Percentiles rank a stretch among this genome's conserved stretches.
Conservation (phyloP, 2,113 vertebrate species). For the Austrofundulus limnaeus region DNA sequence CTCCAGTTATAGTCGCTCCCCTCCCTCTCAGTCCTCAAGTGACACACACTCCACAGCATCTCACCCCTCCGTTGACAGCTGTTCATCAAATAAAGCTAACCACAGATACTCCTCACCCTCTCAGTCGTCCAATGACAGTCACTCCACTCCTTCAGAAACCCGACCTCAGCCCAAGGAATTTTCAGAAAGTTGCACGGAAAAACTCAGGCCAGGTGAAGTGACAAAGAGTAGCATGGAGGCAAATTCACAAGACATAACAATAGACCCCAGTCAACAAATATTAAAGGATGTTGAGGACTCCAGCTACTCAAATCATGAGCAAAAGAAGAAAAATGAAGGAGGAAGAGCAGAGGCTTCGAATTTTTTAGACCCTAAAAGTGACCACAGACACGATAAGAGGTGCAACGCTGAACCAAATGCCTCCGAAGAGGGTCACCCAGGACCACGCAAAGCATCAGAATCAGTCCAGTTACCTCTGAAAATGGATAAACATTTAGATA, state of each 20-base stretch:
- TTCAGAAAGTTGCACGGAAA: conserved; percentile 77
- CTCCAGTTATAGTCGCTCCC: conserved; percentile 76
- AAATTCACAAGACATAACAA: conserved; percentile 43
- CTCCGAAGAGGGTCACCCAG: conserved; percentile 83
- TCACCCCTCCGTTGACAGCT: conserved; percentile 29
- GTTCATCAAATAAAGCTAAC: conserved; percentile 23
- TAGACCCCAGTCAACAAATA: conserved; percentile 58
- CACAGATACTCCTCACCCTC: conserved; percentile 64
- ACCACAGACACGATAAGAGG: conserved; percentile 79
- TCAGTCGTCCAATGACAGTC: conserved; percentile 75
- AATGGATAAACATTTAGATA: conserved; percentile 79
- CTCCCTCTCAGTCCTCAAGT: conserved; percentile 72
- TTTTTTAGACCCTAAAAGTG: conserved; percentile 74
- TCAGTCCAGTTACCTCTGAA: conserved; percentile 36
- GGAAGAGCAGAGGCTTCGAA: conserved; percentile 75
- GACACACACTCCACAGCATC: conserved; percentile 67
- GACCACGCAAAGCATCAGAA: conserved; percentile 76
- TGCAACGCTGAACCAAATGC: conserved; percentile 72
- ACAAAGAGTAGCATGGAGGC: conserved; percentile 52
- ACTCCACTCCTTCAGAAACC: conserved; percentile 58
- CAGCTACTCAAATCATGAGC: conserved; percentile 81
- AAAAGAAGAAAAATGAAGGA: conserved; percentile 83
- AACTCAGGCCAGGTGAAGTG: conserved; percentile 67
- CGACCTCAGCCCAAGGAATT: conserved; percentile 66
- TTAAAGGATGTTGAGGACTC: conserved; percentile 38